These are phyloP conservation scores for Coremacera marginata DNA, from an alignment of 2,888 invertebrate species.

Conservation along the genomic window DNA sequence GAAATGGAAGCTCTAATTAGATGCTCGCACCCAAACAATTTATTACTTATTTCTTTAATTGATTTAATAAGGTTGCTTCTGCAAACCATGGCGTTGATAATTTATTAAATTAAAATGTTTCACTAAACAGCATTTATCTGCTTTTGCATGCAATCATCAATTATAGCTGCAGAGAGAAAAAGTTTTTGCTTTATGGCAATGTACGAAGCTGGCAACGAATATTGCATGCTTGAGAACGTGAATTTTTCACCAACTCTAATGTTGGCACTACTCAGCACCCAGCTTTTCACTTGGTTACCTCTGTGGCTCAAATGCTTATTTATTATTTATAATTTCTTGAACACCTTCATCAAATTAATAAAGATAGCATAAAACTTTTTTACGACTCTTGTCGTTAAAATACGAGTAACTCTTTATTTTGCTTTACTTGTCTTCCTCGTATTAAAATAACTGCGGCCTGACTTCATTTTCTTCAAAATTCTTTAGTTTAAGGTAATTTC, in stretches of 20 bases:
- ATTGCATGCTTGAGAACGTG: neutral
- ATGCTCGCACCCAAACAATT: too few species aligned
- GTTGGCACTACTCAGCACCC: neutral
- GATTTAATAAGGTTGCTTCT: neutral
- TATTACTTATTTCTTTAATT: neutral
- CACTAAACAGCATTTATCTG: neutral
- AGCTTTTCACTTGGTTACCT: neutral
- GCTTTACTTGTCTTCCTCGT: neutral
- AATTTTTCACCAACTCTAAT: too few species aligned
- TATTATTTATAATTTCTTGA: neutral
- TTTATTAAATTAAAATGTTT: conserved; percentile 12
- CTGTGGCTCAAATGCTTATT: neutral
- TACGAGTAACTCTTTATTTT: neutral
- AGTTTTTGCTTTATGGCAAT: conserved; percentile 8
- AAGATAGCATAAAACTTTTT: conserved; percentile 11
- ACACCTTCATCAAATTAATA: conserved; percentile 15
- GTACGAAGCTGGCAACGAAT: neutral
- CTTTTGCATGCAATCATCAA: too few species aligned
- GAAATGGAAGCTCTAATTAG: too few species aligned
- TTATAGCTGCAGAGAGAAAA: neutral
- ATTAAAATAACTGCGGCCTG: too few species aligned
- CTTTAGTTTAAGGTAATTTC: too few species aligned
- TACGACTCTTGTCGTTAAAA: conserved; percentile 1
- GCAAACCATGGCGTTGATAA: neutral
- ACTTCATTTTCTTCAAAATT: too few species aligned